Percentiles rank a stretch among this genome's conserved stretches.
Evolutionary conservation across 2,797 vertebrate species (phyloP).

Genomic region (Heteromormyrus szaboi): DNA sequence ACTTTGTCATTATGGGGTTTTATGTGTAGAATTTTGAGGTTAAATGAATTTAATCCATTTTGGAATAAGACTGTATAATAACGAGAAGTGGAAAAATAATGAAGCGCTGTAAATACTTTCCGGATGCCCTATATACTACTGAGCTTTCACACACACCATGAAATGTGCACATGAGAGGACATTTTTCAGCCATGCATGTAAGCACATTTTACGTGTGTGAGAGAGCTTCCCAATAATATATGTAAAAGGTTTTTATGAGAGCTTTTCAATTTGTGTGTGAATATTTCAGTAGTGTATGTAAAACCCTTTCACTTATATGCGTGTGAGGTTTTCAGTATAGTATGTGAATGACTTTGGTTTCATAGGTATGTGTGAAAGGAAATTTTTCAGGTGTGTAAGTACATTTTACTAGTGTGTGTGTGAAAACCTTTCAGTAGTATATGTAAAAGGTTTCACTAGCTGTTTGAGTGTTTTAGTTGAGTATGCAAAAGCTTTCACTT

Average conservation of each 20-base stretch:
- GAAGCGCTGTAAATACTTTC: too few relatives aligned
- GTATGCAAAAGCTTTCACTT: background rate
- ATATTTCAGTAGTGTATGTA: background rate
- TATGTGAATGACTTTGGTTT: background rate
- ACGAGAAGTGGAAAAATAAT: too few relatives aligned
- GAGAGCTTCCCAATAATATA: background rate
- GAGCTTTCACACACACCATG: background rate
- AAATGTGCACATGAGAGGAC: background rate
- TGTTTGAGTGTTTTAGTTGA: background rate
- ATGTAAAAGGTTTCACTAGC: background rate
- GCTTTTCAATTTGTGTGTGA: background rate
- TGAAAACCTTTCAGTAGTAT: background rate
- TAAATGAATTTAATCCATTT: background rate
- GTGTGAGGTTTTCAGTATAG: background rate
- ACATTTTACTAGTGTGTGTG: background rate
- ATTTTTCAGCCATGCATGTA: background rate
- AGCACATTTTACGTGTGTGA: background rate
- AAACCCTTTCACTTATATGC: background rate
- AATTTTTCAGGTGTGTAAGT: background rate
- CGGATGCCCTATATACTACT: background rate
- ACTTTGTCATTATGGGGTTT: background rate
- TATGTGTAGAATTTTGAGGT: background rate
- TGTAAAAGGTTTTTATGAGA: background rate
- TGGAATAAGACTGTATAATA: background rate
- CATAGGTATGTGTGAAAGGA: background rate